A percentile compares a stretch with the other conserved stretches of the same genome.
Evolutionary conservation across 2,113 vertebrate species (phyloP).

Genomic region (Orycteropus afer): DNA sequence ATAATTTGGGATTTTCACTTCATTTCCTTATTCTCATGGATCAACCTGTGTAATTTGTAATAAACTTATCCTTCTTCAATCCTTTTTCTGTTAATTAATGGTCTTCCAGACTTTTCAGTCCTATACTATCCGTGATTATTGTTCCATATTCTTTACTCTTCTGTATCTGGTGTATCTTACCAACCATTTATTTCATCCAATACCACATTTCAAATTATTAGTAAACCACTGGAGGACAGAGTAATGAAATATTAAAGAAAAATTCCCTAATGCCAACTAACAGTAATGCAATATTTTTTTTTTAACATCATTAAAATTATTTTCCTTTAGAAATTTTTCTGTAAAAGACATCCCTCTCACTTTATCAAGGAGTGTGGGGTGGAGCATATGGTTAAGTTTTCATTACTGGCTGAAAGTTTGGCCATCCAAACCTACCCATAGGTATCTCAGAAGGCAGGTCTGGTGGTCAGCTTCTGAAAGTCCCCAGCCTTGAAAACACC

Average conservation of each 20-base stretch:
- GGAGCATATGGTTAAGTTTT: not conserved
- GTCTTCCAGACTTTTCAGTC: too few relatives aligned
- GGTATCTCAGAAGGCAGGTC: not conserved
- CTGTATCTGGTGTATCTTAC: not conserved
- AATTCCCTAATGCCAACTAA: not conserved
- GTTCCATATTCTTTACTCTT: not conserved
- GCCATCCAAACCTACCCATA: too few relatives aligned
- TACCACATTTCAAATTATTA: not conserved
- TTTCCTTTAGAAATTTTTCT: not conserved
- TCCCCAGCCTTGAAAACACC: not conserved
- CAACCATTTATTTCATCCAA: not conserved
- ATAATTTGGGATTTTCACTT: not conserved
- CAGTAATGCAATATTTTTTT: not conserved
- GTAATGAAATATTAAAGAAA: not conserved
- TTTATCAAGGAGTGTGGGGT: not conserved
- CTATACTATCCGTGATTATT: too few relatives aligned
- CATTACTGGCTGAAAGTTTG: not conserved
- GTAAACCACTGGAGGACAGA: not conserved
- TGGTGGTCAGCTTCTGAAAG: not conserved
- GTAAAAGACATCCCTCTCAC: not conserved
- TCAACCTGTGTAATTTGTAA: not conserved
- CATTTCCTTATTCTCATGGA: not conserved
- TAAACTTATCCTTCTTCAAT: not conserved
- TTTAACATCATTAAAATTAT: not conserved
- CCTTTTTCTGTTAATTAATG: too few relatives aligned